Conservation (phyloP, 2,797 vertebrate genomes). For the Ceyx erithaca region DNA sequence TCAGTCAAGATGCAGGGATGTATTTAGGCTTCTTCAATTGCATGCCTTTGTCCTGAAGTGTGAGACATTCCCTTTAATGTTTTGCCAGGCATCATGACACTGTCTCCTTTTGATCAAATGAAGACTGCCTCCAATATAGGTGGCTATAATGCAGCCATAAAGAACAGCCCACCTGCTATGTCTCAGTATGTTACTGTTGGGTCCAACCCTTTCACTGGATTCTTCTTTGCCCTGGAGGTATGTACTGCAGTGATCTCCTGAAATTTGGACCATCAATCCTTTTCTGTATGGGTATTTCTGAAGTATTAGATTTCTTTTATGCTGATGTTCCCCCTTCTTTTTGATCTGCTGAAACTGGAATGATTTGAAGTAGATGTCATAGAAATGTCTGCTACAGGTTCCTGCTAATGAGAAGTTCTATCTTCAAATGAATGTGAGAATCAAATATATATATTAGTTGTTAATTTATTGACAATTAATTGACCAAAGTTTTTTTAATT, state of each 20-base stretch:
- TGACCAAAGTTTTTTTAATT: not conserved
- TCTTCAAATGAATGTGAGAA: not conserved
- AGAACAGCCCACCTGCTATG: conserved; percentile 96
- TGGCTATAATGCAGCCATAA: conserved; percentile 93
- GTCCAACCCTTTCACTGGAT: conserved; percentile 92
- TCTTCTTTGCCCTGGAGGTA: conserved; percentile 98
- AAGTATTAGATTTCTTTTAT: not conserved
- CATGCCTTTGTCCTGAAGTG: not conserved
- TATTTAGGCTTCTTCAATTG: not conserved
- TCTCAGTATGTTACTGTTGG: conserved; percentile 96
- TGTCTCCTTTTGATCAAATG: conserved; percentile 98
- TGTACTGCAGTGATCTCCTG: not conserved
- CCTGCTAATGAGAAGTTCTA: not conserved
- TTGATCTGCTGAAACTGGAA: not conserved
- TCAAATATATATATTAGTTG: not conserved
- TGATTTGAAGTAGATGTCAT: not conserved
- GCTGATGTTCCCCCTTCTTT: not conserved
- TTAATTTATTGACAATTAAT: not conserved
- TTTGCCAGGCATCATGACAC: conserved; percentile 90
- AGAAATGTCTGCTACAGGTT: not conserved
- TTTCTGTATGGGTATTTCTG: not conserved
- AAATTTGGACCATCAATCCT: not conserved
- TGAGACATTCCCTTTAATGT: not conserved
- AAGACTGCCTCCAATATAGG: conserved; percentile 96
- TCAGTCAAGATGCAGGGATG: not conserved